These are phyloP conservation scores for Brachyopa scutellaris DNA, from an alignment of 2,888 invertebrate genomes.

Conservation along the genomic window DNA sequence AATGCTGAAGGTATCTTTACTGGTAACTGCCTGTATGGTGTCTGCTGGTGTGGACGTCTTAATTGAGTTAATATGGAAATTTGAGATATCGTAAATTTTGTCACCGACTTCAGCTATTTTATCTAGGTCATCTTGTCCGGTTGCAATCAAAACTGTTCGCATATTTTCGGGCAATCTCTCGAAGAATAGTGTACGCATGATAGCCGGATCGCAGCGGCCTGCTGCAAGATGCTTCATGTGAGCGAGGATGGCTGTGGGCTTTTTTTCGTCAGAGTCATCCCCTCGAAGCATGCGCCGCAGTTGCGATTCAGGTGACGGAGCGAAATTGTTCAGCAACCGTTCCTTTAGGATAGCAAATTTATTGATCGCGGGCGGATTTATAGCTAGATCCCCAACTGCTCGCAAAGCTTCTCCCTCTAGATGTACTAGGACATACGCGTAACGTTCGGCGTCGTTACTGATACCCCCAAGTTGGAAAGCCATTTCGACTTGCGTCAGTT, in stretches of 20 bases:
- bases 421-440: background rate
- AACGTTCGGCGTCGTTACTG: background rate
- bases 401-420: too few relatives aligned
- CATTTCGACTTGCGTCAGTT: conserved; percentile 31
- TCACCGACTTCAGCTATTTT: too few relatives aligned
- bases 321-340: too few relatives aligned
- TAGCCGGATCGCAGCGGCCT: conserved; percentile 19
- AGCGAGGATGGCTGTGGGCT: conserved; percentile 51
- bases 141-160: too few relatives aligned
- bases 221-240: conserved; percentile 59
- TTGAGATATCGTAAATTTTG: too few relatives aligned
- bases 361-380: conserved; percentile 10
- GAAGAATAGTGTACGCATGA: background rate
- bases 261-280: conserved; percentile 48
- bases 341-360: conserved; percentile 23
- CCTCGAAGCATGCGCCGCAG: conserved; percentile 54
- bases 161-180: too few relatives aligned
- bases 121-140: too few relatives aligned
- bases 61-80: too few relatives aligned
- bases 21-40: background rate
- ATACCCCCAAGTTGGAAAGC: too few relatives aligned
- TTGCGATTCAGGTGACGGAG: conserved; percentile 51
- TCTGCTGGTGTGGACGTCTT: background rate
- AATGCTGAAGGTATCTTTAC: too few relatives aligned
- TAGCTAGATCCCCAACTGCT: conserved; percentile 44